These are phyloP conservation scores for Macrocentrus cingulum DNA, from an alignment of 1,140 invertebrate genomes.

Conservation along the genomic window DNA sequence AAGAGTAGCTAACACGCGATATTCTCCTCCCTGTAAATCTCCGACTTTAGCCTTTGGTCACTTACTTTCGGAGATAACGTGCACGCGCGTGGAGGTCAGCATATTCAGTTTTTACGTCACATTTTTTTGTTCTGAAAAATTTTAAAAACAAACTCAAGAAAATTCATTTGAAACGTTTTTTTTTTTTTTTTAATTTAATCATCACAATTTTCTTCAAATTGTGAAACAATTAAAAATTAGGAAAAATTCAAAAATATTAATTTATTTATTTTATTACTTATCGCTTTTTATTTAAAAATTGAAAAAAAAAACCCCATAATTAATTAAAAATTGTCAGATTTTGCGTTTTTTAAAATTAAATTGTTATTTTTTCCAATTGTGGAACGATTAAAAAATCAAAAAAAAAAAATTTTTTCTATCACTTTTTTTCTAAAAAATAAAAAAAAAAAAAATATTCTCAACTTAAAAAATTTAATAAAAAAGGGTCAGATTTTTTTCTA, in stretches of 20 bases:
- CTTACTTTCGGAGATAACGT: background rate
- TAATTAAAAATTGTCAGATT: background rate
- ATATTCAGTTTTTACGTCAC: background rate
- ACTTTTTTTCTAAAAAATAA: too few relatives aligned
- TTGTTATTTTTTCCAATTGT: conserved; percentile 15
- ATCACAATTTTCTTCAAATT: too few relatives aligned
- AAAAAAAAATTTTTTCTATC: conserved; percentile 36
- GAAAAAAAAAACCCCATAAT: background rate
- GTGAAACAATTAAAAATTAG: background rate
- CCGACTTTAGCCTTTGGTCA: background rate
- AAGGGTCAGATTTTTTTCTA: too few relatives aligned
- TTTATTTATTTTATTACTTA: too few relatives aligned
- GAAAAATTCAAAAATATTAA: background rate
- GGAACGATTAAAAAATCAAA: conserved; percentile 24
- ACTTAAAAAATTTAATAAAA: too few relatives aligned
- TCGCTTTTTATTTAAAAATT: too few relatives aligned
- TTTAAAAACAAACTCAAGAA: too few relatives aligned
- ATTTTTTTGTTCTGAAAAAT: too few relatives aligned
- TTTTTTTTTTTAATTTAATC: background rate
- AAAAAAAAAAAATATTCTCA: too few relatives aligned
- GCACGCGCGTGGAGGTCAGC: background rate
- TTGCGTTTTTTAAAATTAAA: conserved; percentile 9
- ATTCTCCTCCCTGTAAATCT: conserved; percentile 31
- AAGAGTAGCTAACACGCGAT: conserved; percentile 35
- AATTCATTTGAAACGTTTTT: too few relatives aligned